Conservation (phyloP, 2,888 invertebrate genomes). For the Epinotia nisella region DNA sequence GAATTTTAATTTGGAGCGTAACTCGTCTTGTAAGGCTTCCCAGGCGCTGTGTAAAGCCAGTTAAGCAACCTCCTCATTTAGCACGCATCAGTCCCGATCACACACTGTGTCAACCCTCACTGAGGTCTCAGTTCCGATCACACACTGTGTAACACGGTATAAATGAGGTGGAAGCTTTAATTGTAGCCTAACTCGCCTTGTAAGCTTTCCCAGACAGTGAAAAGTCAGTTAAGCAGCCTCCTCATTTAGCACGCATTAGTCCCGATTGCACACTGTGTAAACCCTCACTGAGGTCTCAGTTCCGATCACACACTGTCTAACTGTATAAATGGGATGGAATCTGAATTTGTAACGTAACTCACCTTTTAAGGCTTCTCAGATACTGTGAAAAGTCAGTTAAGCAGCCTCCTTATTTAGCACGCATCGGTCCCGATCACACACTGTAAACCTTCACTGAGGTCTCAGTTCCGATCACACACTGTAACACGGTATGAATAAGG, state of each 20-base stretch:
- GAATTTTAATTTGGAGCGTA: neutral
- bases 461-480: constrained; percentile 17
- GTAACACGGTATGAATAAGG: constrained; percentile 13
- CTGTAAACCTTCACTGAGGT: too few relatives aligned
- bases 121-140: neutral
- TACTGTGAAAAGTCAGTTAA: neutral
- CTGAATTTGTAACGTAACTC: neutral
- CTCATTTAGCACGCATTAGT: neutral
- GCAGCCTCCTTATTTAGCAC: neutral
- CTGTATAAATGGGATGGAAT: neutral
- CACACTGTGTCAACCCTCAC: neutral
- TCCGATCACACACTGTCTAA: neutral
- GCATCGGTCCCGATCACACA: neutral
- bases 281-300: neutral
- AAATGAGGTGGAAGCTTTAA: neutral
- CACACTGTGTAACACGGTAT: neutral
- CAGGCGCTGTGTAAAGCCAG: neutral
- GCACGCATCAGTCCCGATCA: neutral
- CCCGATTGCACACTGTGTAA: constrained; percentile 1
- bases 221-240: neutral
- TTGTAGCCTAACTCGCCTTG: neutral
- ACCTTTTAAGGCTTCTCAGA: neutral
- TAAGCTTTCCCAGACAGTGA: neutral
- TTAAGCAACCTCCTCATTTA: neutral
- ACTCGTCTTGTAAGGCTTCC: neutral